Evolutionary conservation across 37 sponge, comb jelly and placozoan genomes (phyloP).

Genomic region (Spongia lamella): DNA sequence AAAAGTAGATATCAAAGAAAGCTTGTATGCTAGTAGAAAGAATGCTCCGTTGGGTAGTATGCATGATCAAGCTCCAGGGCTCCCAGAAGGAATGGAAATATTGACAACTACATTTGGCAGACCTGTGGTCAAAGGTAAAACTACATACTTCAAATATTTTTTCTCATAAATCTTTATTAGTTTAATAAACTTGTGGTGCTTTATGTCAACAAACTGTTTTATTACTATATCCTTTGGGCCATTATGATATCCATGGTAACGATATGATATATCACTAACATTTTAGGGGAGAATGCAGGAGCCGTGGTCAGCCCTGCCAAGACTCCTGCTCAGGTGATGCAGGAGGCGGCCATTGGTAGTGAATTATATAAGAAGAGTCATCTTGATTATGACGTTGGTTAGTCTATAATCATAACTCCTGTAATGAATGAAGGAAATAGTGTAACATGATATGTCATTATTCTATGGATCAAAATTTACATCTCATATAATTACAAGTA

Average conservation of each 20-base stretch:
- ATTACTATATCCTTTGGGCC: too few species aligned
- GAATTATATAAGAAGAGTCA: slow-evolving; percentile 82
- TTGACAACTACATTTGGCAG: slow-evolving; percentile 50
- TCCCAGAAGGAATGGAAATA: slow-evolving; percentile 57
- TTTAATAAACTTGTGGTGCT: too few species aligned
- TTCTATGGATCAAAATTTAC: too few species aligned
- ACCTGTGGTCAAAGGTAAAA: slow-evolving; percentile 34
- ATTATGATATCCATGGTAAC: too few species aligned
- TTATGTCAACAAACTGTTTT: too few species aligned
- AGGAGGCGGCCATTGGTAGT: slow-evolving; percentile 57
- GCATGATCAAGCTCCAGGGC: slow-evolving; percentile 58
- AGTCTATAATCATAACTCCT: slow-evolving; percentile 4
- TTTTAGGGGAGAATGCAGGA: slow-evolving; percentile 67
- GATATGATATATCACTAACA: not conserved
- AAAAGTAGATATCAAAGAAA: slow-evolving; percentile 62
- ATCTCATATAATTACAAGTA: too few species aligned
- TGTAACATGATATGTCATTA: slow-evolving; percentile 5
- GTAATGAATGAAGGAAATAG: slow-evolving; percentile 59
- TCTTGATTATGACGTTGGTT: slow-evolving; percentile 7
- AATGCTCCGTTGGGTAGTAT: slow-evolving; percentile 82
- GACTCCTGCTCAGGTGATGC: slow-evolving; percentile 54
- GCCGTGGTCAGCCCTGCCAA: slow-evolving; percentile 87
- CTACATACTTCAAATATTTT: not conserved
- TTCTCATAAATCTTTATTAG: too few species aligned
- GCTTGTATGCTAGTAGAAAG: slow-evolving; percentile 65